Percentiles rank a stretch among this genome's conserved stretches.
These are phyloP conservation scores for Antennarius striatus DNA, from an alignment of 2,113 vertebrate genomes.

Conservation along the genomic window DNA sequence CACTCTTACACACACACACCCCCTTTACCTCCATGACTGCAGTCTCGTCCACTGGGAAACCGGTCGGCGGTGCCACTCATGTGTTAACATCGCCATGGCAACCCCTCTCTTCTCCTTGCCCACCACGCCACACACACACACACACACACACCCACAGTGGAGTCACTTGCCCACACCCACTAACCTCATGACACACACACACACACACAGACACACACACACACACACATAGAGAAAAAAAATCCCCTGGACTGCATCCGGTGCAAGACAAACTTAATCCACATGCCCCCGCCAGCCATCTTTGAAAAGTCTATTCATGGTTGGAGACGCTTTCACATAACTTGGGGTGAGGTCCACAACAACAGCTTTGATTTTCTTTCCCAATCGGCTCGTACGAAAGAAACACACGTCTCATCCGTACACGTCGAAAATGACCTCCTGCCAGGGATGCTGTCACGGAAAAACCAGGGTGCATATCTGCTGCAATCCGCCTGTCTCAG, in stretches of 20 bases:
- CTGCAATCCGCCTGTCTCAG: slow-evolving; percentile 20
- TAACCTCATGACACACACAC: slow-evolving; percentile 58
- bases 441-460: slow-evolving; percentile 30
- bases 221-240: slow-evolving; percentile 40
- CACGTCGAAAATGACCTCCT: slow-evolving; percentile 28
- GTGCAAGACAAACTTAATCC: slow-evolving; percentile 67
- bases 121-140: slow-evolving; percentile 68
- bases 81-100: slow-evolving; percentile 85
- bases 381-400: slow-evolving; percentile 12
- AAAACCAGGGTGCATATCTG: slow-evolving; percentile 16
- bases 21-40: slow-evolving; percentile 71
- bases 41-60: slow-evolving; percentile 78
- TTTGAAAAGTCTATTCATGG: slow-evolving; percentile 62
- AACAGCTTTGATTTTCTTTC: slow-evolving; percentile 16
- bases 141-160: slow-evolving; percentile 54
- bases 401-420: slow-evolving; percentile 12
- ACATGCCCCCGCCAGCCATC: slow-evolving; percentile 54
- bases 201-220: slow-evolving; percentile 39
- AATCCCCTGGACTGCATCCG: slow-evolving; percentile 67
- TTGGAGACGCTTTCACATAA: slow-evolving; percentile 50
- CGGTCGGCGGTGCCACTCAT: slow-evolving; percentile 81
- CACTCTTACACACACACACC: slow-evolving; percentile 18
- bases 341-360: slow-evolving; percentile 52
- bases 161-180: slow-evolving; percentile 71
- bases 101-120: slow-evolving; percentile 80